These are phyloP conservation scores for Mesocricetus auratus DNA, from an alignment of 2,113 vertebrate genomes.

Conservation along the genomic window DNA sequence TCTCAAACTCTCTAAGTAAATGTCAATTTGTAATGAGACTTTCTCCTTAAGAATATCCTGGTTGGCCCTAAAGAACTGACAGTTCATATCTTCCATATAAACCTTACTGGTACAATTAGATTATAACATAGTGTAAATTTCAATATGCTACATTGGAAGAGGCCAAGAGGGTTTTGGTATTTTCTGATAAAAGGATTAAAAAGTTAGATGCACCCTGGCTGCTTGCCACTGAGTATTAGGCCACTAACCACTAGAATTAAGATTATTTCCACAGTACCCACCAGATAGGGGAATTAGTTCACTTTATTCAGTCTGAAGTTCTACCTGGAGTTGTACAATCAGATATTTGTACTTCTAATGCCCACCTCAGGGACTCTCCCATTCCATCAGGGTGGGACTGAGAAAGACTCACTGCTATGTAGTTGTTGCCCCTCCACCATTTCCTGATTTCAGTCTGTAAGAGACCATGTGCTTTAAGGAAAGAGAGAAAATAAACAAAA, in stretches of 20 bases:
- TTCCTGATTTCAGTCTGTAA: not conserved
- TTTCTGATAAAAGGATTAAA: not conserved
- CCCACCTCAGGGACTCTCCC: not conserved
- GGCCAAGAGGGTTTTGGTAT: not conserved
- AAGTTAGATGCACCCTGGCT: not conserved
- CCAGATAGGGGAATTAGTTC: not conserved
- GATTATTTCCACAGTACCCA: not conserved
- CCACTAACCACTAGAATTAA: not conserved
- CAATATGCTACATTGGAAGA: not conserved
- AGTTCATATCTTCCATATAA: not conserved
- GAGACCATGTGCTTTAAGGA: not conserved
- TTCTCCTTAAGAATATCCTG: not conserved
- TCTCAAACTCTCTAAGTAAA: slow-evolving; percentile 33
- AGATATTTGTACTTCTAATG: not conserved
- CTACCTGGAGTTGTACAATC: not conserved
- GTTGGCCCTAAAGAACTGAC: not conserved
- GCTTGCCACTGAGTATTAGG: not conserved
- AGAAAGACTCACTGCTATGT: not conserved
- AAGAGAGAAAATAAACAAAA: not conserved
- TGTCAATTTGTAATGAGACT: slow-evolving; percentile 50
- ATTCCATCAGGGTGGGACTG: not conserved
- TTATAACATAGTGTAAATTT: slow-evolving; percentile 2
- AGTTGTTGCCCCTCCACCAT: not conserved
- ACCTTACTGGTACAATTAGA: not conserved
- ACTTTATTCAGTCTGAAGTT: not conserved